Evolutionary conservation across 1,140 invertebrate genomes (phyloP).

Genomic region (Nasonia giraulti): DNA sequence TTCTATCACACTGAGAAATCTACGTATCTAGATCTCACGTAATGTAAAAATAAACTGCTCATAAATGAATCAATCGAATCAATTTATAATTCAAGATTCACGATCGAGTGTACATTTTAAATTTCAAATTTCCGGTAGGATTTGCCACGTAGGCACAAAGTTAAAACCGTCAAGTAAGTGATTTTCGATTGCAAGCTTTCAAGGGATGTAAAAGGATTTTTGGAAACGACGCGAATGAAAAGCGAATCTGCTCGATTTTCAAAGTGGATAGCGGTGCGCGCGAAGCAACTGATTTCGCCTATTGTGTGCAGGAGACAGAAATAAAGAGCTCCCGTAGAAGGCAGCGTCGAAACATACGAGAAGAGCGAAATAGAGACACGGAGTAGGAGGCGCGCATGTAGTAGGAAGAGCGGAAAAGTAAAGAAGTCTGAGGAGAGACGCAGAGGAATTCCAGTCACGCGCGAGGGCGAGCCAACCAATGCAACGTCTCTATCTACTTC

Average conservation of each 20-base stretch:
- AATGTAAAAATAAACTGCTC: background rate
- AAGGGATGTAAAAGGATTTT: background rate
- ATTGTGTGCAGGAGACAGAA: conserved; percentile 26
- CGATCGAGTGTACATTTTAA: no score
- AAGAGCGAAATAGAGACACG: conserved; percentile 30
- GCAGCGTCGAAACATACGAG: background rate
- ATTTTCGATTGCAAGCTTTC: background rate
- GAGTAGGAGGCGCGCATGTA: background rate
- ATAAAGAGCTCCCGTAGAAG: background rate
- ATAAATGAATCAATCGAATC: background rate
- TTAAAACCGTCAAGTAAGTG: background rate
- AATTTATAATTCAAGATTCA: no score
- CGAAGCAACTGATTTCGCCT: conserved; percentile 20
- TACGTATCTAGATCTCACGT: background rate
- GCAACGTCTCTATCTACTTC: conserved; percentile 47
- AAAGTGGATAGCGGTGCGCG: background rate
- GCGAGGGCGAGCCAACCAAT: conserved; percentile 32
- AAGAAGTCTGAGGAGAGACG: conserved; percentile 12
- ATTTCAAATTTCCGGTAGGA: no score
- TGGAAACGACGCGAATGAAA: conserved; percentile 6
- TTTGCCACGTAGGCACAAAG: no score
- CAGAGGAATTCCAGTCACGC: conserved; percentile 45
- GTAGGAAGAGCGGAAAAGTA: conserved; percentile 1
- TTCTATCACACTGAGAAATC: no score
- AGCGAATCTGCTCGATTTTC: conserved; percentile 34